phyloP scores from a whole-genome alignment of 2,113 vertebrate genomes.

The Oreotrochilus melanogaster region DNA sequence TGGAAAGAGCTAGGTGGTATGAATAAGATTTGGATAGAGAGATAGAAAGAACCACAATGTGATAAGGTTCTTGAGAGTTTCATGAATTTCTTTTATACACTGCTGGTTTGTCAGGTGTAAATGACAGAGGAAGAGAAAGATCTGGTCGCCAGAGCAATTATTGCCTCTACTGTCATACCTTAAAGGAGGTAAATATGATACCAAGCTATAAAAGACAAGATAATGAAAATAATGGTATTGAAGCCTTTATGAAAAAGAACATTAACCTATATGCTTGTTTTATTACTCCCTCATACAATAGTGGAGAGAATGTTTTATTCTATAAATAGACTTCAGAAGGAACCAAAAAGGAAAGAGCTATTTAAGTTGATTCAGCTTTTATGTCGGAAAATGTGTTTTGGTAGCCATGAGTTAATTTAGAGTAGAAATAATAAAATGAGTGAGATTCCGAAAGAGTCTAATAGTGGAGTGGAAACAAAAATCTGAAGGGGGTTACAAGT shows the following conservation, averaged over 20 bases:
- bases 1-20: neutral
- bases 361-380: neutral
- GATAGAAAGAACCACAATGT: neutral
- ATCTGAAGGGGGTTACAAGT: neutral
- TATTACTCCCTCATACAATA: neutral
- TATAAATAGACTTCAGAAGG: neutral
- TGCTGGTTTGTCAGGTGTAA: neutral
- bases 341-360: neutral
- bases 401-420: neutral
- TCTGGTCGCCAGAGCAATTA: neutral
- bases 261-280: neutral
- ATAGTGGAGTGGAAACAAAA: neutral
- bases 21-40: neutral
- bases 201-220: neutral
- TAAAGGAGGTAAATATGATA: neutral
- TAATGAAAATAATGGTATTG: neutral
- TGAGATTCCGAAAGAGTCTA: neutral
- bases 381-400: neutral
- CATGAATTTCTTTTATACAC: neutral
- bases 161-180: neutral
- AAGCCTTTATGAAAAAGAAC: neutral
- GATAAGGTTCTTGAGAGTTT: neutral
- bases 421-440: neutral
- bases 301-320: neutral
- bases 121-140: neutral